Evolutionary conservation across 2,888 invertebrate genomes (phyloP).

Genomic region (Stictocephala bisonia): DNA sequence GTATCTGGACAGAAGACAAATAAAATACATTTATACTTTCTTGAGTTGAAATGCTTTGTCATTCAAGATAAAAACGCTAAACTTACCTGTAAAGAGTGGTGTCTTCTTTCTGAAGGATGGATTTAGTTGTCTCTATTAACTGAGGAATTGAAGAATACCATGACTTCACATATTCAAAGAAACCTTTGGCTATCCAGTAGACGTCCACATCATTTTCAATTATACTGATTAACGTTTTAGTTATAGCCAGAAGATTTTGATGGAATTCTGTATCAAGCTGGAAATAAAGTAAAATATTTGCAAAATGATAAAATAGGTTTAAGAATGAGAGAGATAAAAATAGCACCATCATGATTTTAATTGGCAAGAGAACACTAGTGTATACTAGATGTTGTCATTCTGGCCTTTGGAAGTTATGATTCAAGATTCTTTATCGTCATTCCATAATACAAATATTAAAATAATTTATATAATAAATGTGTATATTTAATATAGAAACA

Average conservation of each 20-base stretch:
- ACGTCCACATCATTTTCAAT: slow-evolving; percentile 81
- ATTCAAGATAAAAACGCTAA: slow-evolving; percentile 52
- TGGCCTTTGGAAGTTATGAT: too few species aligned
- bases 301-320: neutral
- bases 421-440: too few species aligned
- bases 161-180: slow-evolving; percentile 76
- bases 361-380: too few species aligned
- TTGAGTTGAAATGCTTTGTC: slow-evolving; percentile 62
- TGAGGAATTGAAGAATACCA: slow-evolving; percentile 75
- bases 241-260: slow-evolving; percentile 43
- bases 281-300: too few species aligned
- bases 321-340: too few species aligned
- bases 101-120: slow-evolving; percentile 83
- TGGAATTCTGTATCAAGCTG: slow-evolving; percentile 41
- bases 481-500: too few species aligned
- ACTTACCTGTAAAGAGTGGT: slow-evolving; percentile 73
- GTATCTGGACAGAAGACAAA: too few species aligned
- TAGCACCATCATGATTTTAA: slow-evolving; percentile 17
- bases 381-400: too few species aligned
- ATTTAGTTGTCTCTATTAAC: slow-evolving; percentile 74
- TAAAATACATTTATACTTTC: too few species aligned
- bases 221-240: slow-evolving; percentile 72
- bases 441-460: too few species aligned
- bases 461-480: too few species aligned
- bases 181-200: slow-evolving; percentile 85